Evolutionary conservation across 2,888 invertebrate genomes (phyloP).

Genomic region (Xylota segnis): DNA sequence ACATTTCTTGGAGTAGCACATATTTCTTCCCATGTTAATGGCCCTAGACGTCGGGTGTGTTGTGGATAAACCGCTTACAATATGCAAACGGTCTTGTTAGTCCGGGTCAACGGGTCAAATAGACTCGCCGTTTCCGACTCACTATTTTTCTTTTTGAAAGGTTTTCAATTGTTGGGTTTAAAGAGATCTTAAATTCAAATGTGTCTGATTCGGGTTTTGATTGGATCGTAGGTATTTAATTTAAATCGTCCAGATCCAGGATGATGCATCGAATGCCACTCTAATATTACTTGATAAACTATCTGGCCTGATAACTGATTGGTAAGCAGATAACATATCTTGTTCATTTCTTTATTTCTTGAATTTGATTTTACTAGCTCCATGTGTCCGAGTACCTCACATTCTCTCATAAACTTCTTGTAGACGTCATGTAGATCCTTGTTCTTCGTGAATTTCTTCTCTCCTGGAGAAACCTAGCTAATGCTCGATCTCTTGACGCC

Average conservation of each 20-base stretch:
- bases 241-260: not conserved
- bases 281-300: not conserved
- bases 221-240: not conserved
- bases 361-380: not conserved
- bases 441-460: no score
- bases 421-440: not conserved
- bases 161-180: no score
- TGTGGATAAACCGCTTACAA: not conserved
- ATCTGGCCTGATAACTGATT: not conserved
- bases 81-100: not conserved
- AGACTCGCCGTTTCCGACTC: not conserved
- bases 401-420: not conserved
- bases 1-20: not conserved
- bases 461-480: no score
- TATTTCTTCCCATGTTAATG: not conserved
- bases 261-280: no score
- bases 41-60: not conserved
- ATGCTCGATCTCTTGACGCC: not conserved
- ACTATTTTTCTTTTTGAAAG: no score
- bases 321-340: not conserved
- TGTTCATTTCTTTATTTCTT: no score
- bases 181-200: not conserved
- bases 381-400: not conserved
- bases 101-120: not conserved
- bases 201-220: not conserved